Conservation (phyloP, 2,888 invertebrate species). For the Lagria hirta region DNA sequence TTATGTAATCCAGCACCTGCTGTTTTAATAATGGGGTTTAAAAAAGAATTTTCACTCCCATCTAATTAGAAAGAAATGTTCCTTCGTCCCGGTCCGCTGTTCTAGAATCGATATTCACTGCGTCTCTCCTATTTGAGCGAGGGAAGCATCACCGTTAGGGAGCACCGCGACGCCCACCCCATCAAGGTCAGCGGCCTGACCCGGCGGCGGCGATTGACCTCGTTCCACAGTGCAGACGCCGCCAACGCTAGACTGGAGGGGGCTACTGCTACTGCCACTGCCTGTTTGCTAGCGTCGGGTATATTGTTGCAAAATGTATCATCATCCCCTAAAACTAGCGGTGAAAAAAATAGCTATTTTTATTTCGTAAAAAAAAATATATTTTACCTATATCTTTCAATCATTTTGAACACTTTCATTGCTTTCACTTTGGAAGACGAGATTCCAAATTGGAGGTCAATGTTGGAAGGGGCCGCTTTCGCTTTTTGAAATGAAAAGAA, state of each 20-base stretch:
- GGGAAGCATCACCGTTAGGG: slow-evolving; percentile 12
- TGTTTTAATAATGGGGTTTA: too few relatives aligned
- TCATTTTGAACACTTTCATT: slow-evolving; percentile 8
- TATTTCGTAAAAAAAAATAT: slow-evolving; percentile 1
- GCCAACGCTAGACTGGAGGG: slow-evolving; percentile 27
- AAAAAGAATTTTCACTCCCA: too few relatives aligned
- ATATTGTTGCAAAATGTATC: too few relatives aligned
- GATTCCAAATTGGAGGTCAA: too few relatives aligned
- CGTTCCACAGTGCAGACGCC: slow-evolving; percentile 45
- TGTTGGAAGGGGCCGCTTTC: too few relatives aligned
- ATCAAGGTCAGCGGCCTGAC: slow-evolving; percentile 50
- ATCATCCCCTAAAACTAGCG: too few relatives aligned
- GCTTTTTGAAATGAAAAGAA: too few relatives aligned
- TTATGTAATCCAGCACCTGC: too few relatives aligned
- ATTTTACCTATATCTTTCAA: too few relatives aligned
- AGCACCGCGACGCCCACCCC: slow-evolving; percentile 33
- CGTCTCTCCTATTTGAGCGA: slow-evolving; percentile 13
- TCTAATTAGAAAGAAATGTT: too few relatives aligned
- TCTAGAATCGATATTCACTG: slow-evolving; percentile 21
- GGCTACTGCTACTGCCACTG: slow-evolving; percentile 1
- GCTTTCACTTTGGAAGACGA: slow-evolving; percentile 7
- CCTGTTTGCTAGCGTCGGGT: neutral
- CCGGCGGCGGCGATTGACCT: slow-evolving; percentile 50
- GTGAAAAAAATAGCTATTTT: slow-evolving; percentile 1
- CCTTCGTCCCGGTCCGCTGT: too few relatives aligned